Evolutionary conservation across 2,888 invertebrate species (phyloP).

Genomic region (Amaurobius ferox): DNA sequence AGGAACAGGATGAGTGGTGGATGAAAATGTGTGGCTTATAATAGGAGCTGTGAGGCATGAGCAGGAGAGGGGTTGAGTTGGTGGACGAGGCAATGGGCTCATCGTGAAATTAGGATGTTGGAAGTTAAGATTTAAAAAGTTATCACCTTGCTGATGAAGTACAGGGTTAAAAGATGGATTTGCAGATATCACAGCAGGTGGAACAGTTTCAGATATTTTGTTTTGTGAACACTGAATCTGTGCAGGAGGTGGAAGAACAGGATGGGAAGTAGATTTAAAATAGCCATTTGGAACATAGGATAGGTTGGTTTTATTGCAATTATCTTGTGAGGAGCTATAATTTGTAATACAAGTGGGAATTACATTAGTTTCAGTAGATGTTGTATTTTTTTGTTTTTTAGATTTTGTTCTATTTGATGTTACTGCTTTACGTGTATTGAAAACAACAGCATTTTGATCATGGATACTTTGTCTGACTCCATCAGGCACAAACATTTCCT

Average conservation of each 20-base stretch:
- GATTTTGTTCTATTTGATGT: slow-evolving; percentile 52
- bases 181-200: slow-evolving; percentile 44
- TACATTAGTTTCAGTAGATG: slow-evolving; percentile 40
- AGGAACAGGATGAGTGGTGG: slow-evolving; percentile 66
- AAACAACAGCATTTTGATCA: slow-evolving; percentile 32
- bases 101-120: slow-evolving; percentile 69
- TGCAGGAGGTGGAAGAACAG: slow-evolving; percentile 42
- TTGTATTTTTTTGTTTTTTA: slow-evolving; percentile 39
- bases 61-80: slow-evolving; percentile 53
- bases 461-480: slow-evolving; percentile 36
- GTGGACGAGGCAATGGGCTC: slow-evolving; percentile 65
- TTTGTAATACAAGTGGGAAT: slow-evolving; percentile 41
- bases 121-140: slow-evolving; percentile 66
- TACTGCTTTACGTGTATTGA: slow-evolving; percentile 38
- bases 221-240: slow-evolving; percentile 49
- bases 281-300: slow-evolving; percentile 60
- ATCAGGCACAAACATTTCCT: slow-evolving; percentile 66
- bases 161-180: slow-evolving; percentile 65
- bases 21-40: slow-evolving; percentile 57
- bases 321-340: slow-evolving; percentile 35
- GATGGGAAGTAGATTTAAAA: slow-evolving; percentile 45
- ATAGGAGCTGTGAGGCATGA: slow-evolving; percentile 60
- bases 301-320: slow-evolving; percentile 41
- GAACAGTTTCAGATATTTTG: slow-evolving; percentile 38
- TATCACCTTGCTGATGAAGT: slow-evolving; percentile 70